Conservation (phyloP, 1,140 invertebrate species). For the Cydia amplana region DNA sequence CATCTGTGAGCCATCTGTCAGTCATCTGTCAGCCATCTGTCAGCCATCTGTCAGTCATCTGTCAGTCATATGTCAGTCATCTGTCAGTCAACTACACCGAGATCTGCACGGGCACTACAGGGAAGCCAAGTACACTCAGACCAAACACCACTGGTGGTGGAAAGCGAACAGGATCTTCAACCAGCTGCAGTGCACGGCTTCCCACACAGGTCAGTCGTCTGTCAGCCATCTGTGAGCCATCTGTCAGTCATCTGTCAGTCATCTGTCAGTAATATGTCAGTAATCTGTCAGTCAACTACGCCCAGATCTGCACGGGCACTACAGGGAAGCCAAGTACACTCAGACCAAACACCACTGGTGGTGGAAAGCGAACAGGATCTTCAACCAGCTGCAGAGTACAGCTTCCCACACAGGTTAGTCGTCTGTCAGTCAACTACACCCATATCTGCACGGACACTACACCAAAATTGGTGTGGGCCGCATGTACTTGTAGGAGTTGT, state of each 20-base stretch:
- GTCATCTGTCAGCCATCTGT: conserved; percentile 67
- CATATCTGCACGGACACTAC: too few relatives aligned
- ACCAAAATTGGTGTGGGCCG: too few relatives aligned
- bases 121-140: conserved; percentile 98
- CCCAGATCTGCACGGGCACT: conserved; percentile 98
- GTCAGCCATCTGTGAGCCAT: background rate
- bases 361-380: conserved; percentile 93
- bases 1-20: background rate
- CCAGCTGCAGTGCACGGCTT: conserved; percentile 85
- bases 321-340: conserved; percentile 97
- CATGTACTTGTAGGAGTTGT: too few relatives aligned
- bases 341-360: conserved; percentile 99
- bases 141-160: conserved; percentile 99
- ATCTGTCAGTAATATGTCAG: background rate
- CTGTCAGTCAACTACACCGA: conserved; percentile 78
- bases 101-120: conserved; percentile 98
- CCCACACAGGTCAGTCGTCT: conserved; percentile 83
- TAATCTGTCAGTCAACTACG: conserved; percentile 74
- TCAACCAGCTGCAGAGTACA: conserved; percentile 88
- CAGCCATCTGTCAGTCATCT: background rate
- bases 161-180: conserved; percentile 90
- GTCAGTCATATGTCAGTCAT: background rate
- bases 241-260: conserved; percentile 69
- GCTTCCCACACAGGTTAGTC: conserved; percentile 85
- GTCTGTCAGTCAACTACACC: background rate